phyloP scores from a whole-genome alignment of 2,113 vertebrate genomes.

The Agapornis roseicollis region DNA sequence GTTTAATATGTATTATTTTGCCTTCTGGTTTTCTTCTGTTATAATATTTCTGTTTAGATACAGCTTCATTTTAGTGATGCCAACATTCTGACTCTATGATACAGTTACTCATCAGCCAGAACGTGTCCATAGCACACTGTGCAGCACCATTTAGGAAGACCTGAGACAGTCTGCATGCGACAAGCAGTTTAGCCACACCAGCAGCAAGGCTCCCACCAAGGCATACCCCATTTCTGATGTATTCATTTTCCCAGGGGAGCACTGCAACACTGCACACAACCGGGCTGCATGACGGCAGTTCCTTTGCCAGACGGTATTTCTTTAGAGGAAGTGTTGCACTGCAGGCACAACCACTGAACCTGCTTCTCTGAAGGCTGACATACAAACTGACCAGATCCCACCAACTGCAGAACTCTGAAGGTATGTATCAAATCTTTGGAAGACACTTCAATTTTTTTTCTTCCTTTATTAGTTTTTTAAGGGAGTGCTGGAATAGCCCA shows the following conservation, averaged over 20 bases:
- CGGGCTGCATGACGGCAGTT: accelerated
- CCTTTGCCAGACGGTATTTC: neutral
- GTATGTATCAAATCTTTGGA: neutral
- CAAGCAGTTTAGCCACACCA: accelerated
- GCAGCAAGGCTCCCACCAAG: accelerated
- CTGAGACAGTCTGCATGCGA: accelerated
- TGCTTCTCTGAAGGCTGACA: neutral
- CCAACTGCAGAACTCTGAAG: accelerated
- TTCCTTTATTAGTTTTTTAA: neutral
- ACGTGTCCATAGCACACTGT: accelerated
- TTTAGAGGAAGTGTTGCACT: neutral
- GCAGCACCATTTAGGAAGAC: accelerated
- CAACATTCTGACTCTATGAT: neutral
- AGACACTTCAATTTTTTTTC: neutral
- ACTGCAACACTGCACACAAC: neutral
- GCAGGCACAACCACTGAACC: neutral
- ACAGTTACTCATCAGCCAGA: neutral
- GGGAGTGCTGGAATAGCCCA: neutral
- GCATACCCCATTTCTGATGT: neutral
- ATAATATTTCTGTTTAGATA: neutral
- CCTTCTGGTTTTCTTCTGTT: slow-evolving; percentile 12
- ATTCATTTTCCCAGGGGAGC: neutral
- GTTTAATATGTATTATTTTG: slow-evolving; percentile 1
- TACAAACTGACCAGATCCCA: neutral
- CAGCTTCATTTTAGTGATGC: neutral